Evolutionary conservation across 2,888 invertebrate species (phyloP), one percentile per base, ranked within the genome.

Genomic region (Rambutsinella grinnellia): DNA sequence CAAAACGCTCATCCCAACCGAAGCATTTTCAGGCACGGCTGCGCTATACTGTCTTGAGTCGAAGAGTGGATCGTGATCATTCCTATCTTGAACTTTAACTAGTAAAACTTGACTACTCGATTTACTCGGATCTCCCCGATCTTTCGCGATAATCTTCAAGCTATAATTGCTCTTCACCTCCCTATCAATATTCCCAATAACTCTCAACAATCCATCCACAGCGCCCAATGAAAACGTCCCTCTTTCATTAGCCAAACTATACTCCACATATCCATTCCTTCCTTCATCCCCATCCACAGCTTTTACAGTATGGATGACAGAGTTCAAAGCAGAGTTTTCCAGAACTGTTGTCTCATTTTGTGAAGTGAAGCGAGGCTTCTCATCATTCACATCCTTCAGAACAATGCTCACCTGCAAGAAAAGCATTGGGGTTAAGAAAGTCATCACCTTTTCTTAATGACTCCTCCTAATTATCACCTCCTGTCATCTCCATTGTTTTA

Each of bases 1-100:
- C 49, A 96, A 87, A 0, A 97, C 94, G 86, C 93, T 95, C 51
- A 94, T 94, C 5, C 97, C 97, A 82, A 96, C 94, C 82, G 94
- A 93, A n/a, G 95, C 94, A 87, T 97, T 95, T 88, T 97, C 97
- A 0, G 94, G 93, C 28, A 96, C 93, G 2, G 93, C 93, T 0
- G 96, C 94, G 78, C 94, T 94, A 86, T 96, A 96, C 86, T 95
- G 94, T 85, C 93, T 92, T 3, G 85, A 85, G 56, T 85, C 84
- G 74, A 87, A 87, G 17, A 81, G 74, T 3, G 86, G 87, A 23
- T 82, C 82, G 75, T 86, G 85, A 80, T 96, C 96, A 87, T 96
- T 96, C 87, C 94, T 94, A 86, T 96, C 96, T 61, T 94, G 88
- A 78, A 96, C 91, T 83, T 90, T 90, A 26, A 97, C 92, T 71